Evolutionary conservation across 2,797 vertebrate species (phyloP).

Genomic region (Momotus momota): DNA sequence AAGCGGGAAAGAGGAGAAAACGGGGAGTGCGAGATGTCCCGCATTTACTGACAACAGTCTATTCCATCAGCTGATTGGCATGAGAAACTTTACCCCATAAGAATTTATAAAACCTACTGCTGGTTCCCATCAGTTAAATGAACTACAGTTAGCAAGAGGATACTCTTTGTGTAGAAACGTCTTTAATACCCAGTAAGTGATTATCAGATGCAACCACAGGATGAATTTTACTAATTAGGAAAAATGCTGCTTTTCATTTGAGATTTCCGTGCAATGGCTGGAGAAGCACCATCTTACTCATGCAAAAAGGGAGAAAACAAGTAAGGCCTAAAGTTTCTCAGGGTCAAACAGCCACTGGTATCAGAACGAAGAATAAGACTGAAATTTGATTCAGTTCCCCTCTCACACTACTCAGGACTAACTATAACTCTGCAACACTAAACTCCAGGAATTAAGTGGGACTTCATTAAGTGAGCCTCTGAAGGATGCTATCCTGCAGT

Average conservation of each 20-base stretch:
- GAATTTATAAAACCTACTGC: not conserved
- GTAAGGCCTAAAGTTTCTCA: not conserved
- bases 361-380: not conserved
- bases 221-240: not conserved
- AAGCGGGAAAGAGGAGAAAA: not conserved
- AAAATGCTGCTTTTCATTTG: not conserved
- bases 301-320: not conserved
- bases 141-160: not conserved
- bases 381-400: not conserved
- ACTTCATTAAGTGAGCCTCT: not conserved
- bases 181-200: not conserved
- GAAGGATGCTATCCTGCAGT: not conserved
- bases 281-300: not conserved
- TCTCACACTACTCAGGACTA: not conserved
- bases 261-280: not conserved
- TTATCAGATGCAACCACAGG: not conserved
- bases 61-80: not conserved
- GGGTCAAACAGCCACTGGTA: not conserved
- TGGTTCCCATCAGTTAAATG: not conserved
- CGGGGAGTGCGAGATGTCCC: accelerated
- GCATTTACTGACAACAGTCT: not conserved
- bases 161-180: not conserved
- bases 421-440: not conserved
- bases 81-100: accelerated
- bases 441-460: accelerated